A percentile compares a stretch with the other conserved stretches of the same genome.
These are phyloP conservation scores for Erebia ligea DNA, from an alignment of 2,888 invertebrate genomes.

Conservation along the genomic window DNA sequence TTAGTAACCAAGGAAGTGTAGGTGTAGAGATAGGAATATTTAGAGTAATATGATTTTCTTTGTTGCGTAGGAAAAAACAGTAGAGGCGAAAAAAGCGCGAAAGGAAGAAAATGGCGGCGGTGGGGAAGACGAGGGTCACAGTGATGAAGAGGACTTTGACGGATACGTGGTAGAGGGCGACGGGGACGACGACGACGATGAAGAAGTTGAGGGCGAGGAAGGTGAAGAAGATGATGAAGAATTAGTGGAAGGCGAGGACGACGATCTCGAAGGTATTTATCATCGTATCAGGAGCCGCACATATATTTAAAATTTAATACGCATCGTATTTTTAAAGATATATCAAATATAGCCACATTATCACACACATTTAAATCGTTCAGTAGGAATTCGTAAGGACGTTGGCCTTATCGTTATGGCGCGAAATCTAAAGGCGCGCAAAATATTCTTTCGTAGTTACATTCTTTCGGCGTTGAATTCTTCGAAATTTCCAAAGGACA, in stretches of 20 bases:
- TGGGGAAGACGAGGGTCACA: slow-evolving; percentile 82
- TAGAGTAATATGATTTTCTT: slow-evolving; percentile 2
- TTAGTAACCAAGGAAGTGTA: background rate
- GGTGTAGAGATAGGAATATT: background rate
- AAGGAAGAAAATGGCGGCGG: slow-evolving; percentile 91
- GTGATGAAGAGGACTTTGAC: slow-evolving; percentile 87
- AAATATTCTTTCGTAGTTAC: background rate
- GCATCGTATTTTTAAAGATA: background rate
- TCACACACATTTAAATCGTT: background rate
- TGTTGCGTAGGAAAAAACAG: slow-evolving; percentile 85
- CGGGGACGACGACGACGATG: slow-evolving; percentile 85
- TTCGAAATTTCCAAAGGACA: background rate
- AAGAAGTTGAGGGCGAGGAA: slow-evolving; percentile 84
- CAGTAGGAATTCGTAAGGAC: background rate
- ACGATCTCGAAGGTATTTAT: slow-evolving; percentile 85
- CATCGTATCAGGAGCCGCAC: background rate
- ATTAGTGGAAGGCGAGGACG: slow-evolving; percentile 85
- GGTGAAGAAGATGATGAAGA: slow-evolving; percentile 86
- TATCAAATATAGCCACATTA: background rate
- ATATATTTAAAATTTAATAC: background rate
- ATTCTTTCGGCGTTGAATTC: background rate
- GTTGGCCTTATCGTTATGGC: slow-evolving; percentile 3
- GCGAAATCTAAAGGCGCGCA: slow-evolving; percentile 18
- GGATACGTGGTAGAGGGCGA: slow-evolving; percentile 84
- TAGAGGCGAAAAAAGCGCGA: slow-evolving; percentile 90